Evolutionary conservation across 1,140 invertebrate species (phyloP), one percentile per base, ranked within the genome.

Genomic region (Chrysoperla carnea): DNA sequence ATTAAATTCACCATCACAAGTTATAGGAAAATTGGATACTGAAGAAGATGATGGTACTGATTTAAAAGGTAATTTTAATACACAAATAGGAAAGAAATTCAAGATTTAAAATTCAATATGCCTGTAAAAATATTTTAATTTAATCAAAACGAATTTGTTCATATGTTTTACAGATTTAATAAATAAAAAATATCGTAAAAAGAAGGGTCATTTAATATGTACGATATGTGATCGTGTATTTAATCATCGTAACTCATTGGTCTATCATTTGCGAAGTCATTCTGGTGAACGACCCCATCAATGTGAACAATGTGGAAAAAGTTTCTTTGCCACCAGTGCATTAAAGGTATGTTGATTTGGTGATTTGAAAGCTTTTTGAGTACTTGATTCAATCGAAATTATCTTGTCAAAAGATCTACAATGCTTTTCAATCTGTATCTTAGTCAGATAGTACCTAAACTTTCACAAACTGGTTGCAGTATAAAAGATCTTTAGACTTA

Each of bases 231-330:
- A 70, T 11, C 62, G 81, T 40, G 71, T 77, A 17, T 90, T 90
- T 55, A 74, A 76, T 44, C 83, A 89, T 49, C 66, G 79, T 39
- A 90, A 88, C 60, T 87, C 85, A 36, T 60, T 89, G 35, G 70
- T 85, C 17, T 89, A 90, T 58, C 86, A 91, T 52, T 69, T 84
- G 64, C 61, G 81, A 44, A 81, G 81, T 40, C 85, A 90, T 52
- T 78, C 72, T 4, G 78, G 81, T 6, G 73, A 80, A 50, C 66
- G 75, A 46, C 76, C 82, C 7, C 80, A 84, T 53, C 72, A 75
- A n/a, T 90, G 85, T 53, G 70, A 77, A 38, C 70, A 75, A n/a
- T 90, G 85, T 54, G 78, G 77, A 3, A 85, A 85, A 57, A 72
- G 73, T 42, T 89, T 89, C 56, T 85, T 84, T 48, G 81, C 83